Evolutionary conservation across 2,113 vertebrate species (phyloP).

Genomic region (Rattus norvegicus): GRCr8 NC_086031.1:18559501-18560000

Average conservation of each 20-base stretch:
- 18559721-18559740: not conserved
- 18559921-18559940: not conserved
- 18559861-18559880: not conserved
- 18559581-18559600: no score
- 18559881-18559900: not conserved
- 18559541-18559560: no score
- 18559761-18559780: not conserved
- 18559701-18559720: not conserved
- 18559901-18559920: not conserved
- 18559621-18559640: no score
- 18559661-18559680: not conserved
- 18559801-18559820: not conserved
- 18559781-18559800: not conserved
- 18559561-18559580: no score
- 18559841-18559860: not conserved
- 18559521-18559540: no score
- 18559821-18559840: not conserved
- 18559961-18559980: not conserved
- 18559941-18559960: not conserved
- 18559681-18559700: not conserved
- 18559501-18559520: no score
- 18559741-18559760: not conserved
- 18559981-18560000: not conserved
- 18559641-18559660: not conserved
- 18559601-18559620: no score